Evolutionary conservation across 1,140 invertebrate species (phyloP), one percentile per base, ranked within the genome.

Genomic region (Drosophila subobscura): DNA sequence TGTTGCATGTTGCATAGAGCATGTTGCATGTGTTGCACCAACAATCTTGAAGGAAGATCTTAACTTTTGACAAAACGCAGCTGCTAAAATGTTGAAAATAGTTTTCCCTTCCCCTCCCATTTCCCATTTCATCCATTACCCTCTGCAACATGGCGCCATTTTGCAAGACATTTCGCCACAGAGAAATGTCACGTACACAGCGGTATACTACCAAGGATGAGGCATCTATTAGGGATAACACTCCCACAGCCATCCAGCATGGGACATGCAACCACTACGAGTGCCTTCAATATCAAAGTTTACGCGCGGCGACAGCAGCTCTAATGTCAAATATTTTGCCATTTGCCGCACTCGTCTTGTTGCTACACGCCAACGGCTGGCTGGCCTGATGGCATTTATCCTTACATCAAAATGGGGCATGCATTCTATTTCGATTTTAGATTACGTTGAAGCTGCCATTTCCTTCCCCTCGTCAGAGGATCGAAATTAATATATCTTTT

Each of bases 311-410:
- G 42, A 37, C 64, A 67, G 61, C 49, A 57, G 75, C 60, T 63
- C 81, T 71, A 71, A 79, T 79, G 79, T 83, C 75, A 83, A 83
- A 84, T 84, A 83, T 83, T 83, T 78, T 72, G 78, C 45, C 56
- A 49, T 55, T 47, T 50, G 50, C 55, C 67, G 8, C 29, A 33
- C 29, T 20, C 16, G 8, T 68, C 63, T 51, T 49, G 61, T 67
- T 68, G 63, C 49, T 49, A 25, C 42, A 55, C 22, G 50, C 58
- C 44, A 74, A 77, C 53, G 74, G 40, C 37, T 33, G 27, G 2
- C 7, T 33, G 27, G 2, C 6, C 27, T 29, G 29, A 0, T 53
- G 42, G 37, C 74, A 64, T 77, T 77, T 77, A 77, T 76, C 56
- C 61, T 23, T n/a, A 14, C 20, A 27, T 46, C 52, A 14, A 1